Conservation (phyloP, 2,113 vertebrate genomes). For the Phodopus roborovskii region DNA sequence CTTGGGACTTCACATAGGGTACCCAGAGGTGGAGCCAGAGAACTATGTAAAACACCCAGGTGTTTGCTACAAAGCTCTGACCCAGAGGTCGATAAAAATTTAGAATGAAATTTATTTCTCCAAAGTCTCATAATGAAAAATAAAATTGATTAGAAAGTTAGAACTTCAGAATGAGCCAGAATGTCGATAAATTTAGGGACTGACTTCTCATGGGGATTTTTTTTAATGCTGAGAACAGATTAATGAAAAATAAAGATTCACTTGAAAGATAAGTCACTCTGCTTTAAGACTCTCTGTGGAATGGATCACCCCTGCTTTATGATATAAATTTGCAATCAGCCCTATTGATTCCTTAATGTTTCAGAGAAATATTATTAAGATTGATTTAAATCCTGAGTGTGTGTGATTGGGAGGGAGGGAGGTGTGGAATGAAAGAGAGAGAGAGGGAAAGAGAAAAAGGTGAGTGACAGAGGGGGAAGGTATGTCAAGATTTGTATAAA, state of each 20-base stretch:
- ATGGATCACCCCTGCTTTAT: constrained; percentile 81
- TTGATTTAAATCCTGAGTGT: constrained; percentile 76
- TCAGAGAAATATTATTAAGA: constrained; percentile 86
- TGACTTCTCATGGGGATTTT: constrained; percentile 77
- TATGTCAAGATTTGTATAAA: not conserved
- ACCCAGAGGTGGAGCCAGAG: not conserved
- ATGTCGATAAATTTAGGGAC: constrained; percentile 82
- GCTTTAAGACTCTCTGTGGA: constrained; percentile 79
- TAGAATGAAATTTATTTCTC: constrained; percentile 84
- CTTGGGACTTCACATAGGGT: accelerated
- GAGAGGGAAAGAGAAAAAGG: not conserved
- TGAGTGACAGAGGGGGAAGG: not conserved
- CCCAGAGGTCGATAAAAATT: constrained; percentile 79
- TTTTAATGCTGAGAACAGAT: constrained; percentile 82
- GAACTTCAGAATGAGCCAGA: constrained; percentile 80
- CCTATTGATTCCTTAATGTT: constrained; percentile 87
- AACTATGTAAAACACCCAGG: constrained; percentile 34
- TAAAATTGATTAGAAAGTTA: constrained; percentile 86
- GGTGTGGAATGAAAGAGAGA: not conserved
- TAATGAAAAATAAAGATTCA: constrained; percentile 86
- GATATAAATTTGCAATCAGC: constrained; percentile 88
- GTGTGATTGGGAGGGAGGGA: not conserved
- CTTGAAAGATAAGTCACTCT: constrained; percentile 85
- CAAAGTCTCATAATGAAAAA: constrained; percentile 84
- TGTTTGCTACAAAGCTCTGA: constrained; percentile 57